These are phyloP conservation scores for Oryzias javanicus DNA, from an alignment of 2,113 vertebrate species.

Conservation along the genomic window DNA sequence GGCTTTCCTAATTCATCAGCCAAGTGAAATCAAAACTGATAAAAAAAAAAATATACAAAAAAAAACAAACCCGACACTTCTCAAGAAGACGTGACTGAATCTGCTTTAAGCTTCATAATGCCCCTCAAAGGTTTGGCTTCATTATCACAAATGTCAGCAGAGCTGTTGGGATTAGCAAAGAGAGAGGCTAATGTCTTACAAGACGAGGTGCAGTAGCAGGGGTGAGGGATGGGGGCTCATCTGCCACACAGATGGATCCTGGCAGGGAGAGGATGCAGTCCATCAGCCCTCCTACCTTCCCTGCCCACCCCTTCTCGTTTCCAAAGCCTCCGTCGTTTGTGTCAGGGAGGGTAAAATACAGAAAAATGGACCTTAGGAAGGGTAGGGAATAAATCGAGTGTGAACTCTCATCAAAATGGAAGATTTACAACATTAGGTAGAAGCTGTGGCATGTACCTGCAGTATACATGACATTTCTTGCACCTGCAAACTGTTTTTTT, in stretches of 20 bases:
- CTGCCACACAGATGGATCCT: constrained; percentile 58
- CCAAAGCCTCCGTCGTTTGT: constrained; percentile 18
- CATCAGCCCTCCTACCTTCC: constrained; percentile 48
- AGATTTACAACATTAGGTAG: constrained; percentile 14
- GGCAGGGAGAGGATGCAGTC: constrained; percentile 51
- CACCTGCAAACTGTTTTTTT: constrained; percentile 1
- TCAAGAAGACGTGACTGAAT: constrained; percentile 4
- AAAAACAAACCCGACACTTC: constrained; percentile 1
- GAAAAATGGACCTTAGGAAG: constrained; percentile 33
- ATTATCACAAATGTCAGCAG: constrained; percentile 57
- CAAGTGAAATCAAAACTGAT: constrained; percentile 3
- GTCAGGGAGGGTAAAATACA: constrained; percentile 23
- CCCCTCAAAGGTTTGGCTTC: not conserved
- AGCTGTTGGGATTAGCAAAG: constrained; percentile 45
- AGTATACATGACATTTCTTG: no score
- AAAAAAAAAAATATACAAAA: no score
- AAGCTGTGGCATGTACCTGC: not conserved
- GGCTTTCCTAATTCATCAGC: constrained; percentile 1
- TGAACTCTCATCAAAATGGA: constrained; percentile 33
- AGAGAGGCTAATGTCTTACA: constrained; percentile 29
- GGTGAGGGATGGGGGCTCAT: constrained; percentile 44
- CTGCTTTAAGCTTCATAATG: constrained; percentile 12
- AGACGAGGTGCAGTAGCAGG: constrained; percentile 23
- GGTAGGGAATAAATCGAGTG: constrained; percentile 5
- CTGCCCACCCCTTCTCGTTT: constrained; percentile 30